A percentile compares a stretch with the other conserved stretches of the same genome.
phyloP scores from a whole-genome alignment of 1,140 invertebrate species.

The Chionoecetes opilio region DNA sequence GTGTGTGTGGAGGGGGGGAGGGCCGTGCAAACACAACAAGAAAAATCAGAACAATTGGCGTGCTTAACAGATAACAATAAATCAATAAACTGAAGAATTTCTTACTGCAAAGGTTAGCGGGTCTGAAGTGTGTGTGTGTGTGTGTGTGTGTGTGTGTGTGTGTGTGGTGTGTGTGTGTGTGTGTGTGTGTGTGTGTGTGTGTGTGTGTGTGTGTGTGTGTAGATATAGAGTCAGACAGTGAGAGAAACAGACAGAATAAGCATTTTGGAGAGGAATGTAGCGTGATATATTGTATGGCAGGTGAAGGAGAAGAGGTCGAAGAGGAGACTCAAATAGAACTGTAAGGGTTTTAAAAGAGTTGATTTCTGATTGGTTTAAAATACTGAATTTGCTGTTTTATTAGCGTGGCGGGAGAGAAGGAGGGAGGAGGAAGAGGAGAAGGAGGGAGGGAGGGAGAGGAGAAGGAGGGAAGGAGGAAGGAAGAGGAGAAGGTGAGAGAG shows the following conservation, averaged over 20 bases:
- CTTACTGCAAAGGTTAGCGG: background rate
- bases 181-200: background rate
- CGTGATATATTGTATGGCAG: background rate
- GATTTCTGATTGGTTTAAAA: background rate
- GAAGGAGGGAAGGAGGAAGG: background rate
- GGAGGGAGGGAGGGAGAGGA: background rate
- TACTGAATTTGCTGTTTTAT: background rate
- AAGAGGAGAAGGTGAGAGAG: background rate
- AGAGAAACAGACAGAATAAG: background rate
- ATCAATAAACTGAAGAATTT: no score
- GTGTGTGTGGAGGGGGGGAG: no score
- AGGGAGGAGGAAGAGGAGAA: background rate
- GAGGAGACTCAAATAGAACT: background rate
- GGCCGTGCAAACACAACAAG: no score
- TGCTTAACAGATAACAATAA: no score
- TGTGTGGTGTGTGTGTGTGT: background rate
- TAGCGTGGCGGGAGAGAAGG: background rate
- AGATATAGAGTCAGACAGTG: background rate
- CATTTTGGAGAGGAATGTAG: background rate
- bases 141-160: no score
- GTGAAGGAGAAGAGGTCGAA: background rate
- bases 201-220: background rate
- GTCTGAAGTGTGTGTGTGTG: background rate
- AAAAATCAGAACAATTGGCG: no score
- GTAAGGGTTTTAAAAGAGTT: background rate